Evolutionary conservation across 2,888 invertebrate species (phyloP).

Genomic region (Habrosyne pyritoides): DNA sequence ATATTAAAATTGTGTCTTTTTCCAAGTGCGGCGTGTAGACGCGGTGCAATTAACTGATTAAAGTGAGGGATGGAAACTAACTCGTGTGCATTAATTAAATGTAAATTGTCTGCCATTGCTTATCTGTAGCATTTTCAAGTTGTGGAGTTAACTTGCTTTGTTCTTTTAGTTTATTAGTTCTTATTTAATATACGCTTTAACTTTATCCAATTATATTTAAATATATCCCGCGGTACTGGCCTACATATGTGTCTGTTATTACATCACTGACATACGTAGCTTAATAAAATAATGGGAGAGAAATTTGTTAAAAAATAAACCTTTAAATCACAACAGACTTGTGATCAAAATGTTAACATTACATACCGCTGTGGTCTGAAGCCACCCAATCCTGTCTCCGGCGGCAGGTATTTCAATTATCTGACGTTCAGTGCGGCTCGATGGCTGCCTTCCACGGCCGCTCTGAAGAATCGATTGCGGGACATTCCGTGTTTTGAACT

Average conservation of each 20-base stretch:
- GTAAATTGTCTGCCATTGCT: background rate
- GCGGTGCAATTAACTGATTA: constrained; percentile 12
- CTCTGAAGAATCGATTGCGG: constrained; percentile 55
- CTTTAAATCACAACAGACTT: constrained; percentile 39
- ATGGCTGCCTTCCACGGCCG: constrained; percentile 30
- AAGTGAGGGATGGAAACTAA: background rate
- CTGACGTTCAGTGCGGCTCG: constrained; percentile 41
- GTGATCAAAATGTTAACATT: constrained; percentile 51
- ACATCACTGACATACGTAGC: too few relatives aligned
- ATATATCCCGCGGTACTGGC: too few relatives aligned
- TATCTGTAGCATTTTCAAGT: background rate
- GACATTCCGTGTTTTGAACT: constrained; percentile 54
- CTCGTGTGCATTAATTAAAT: background rate
- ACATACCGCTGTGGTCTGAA: constrained; percentile 34
- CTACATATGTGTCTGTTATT: background rate
- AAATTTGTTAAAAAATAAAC: background rate
- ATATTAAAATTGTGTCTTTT: constrained; percentile 12
- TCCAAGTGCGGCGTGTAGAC: constrained; percentile 13
- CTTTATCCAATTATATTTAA: too few relatives aligned
- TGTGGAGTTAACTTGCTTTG: background rate
- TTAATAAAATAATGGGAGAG: background rate
- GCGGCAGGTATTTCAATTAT: constrained; percentile 66
- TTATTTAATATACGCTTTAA: too few relatives aligned
- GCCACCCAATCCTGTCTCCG: constrained; percentile 42
- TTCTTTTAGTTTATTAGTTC: too few relatives aligned